Conservation (phyloP, 2,888 invertebrate genomes). For the Portevinia maculata region DNA sequence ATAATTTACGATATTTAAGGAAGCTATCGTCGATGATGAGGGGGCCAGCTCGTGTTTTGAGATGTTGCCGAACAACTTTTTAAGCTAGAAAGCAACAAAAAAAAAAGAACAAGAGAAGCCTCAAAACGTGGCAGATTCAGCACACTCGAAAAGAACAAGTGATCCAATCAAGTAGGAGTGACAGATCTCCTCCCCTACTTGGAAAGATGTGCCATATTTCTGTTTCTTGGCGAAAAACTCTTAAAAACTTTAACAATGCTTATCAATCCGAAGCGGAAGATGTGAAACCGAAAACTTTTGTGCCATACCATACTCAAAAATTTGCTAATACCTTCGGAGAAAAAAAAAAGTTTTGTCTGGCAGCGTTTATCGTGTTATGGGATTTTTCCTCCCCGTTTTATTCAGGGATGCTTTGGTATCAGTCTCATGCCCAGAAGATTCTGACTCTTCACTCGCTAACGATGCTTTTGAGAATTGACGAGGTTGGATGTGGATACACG, state of each 20-base stretch:
- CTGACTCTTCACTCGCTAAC: slow-evolving; percentile 59
- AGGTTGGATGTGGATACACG: slow-evolving; percentile 29
- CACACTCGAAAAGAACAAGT: slow-evolving; percentile 68
- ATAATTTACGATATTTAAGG: slow-evolving; percentile 72
- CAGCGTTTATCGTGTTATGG: slow-evolving; percentile 68
- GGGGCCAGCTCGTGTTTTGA: background rate
- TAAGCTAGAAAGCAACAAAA: slow-evolving; percentile 49
- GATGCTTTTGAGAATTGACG: slow-evolving; percentile 53
- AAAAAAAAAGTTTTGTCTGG: slow-evolving; percentile 61
- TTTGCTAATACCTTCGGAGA: slow-evolving; percentile 65
- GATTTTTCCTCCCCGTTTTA: slow-evolving; percentile 3
- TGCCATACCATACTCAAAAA: slow-evolving; percentile 67
- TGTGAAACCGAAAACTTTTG: slow-evolving; percentile 70
- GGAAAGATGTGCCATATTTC: slow-evolving; percentile 50
- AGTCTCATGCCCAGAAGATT: background rate
- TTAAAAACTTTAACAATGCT: slow-evolving; percentile 66
- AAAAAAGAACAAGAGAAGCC: slow-evolving; percentile 12
- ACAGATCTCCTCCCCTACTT: slow-evolving; percentile 46
- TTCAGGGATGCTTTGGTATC: slow-evolving; percentile 13
- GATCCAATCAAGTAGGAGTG: slow-evolving; percentile 72
- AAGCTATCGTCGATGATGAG: slow-evolving; percentile 19
- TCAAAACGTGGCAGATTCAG: background rate
- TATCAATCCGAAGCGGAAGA: slow-evolving; percentile 67
- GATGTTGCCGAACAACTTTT: slow-evolving; percentile 49
- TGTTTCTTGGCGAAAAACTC: slow-evolving; percentile 36